A percentile compares a stretch with the other conserved stretches of the same genome.
These are phyloP conservation scores for Symphodus melops DNA, from an alignment of 2,113 vertebrate species.

Conservation along the genomic window DNA sequence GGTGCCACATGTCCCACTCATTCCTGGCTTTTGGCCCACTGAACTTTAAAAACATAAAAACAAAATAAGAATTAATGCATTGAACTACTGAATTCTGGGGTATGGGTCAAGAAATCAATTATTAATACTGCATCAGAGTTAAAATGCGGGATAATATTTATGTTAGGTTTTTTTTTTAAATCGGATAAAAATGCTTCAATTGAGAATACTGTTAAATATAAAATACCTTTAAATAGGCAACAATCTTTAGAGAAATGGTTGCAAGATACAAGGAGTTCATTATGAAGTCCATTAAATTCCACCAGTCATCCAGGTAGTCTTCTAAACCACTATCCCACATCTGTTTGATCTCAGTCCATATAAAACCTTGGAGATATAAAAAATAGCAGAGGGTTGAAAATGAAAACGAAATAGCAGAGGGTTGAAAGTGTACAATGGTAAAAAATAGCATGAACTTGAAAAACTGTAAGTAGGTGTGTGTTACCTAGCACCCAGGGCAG, in stretches of 20 bases:
- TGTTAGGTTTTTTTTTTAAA: neutral
- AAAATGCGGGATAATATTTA: neutral
- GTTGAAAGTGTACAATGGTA: neutral
- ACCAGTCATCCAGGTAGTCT: slow-evolving; percentile 98
- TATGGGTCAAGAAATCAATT: neutral
- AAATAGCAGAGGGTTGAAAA: neutral
- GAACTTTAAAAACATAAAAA: slow-evolving; percentile 85
- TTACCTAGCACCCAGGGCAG: slow-evolving; percentile 98
- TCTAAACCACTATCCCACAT: slow-evolving; percentile 98
- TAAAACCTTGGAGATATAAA: slow-evolving; percentile 88
- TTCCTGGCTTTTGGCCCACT: slow-evolving; percentile 80
- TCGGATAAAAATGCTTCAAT: neutral
- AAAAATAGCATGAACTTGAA: neutral
- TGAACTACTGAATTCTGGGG: too few relatives aligned
- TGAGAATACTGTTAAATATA: neutral
- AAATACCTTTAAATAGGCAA: slow-evolving; percentile 93
- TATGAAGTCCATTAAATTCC: slow-evolving; percentile 99
- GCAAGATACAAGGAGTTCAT: slow-evolving; percentile 98
- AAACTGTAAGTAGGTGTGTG: neutral
- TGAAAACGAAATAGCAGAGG: slow-evolving; percentile 3
- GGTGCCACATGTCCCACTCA: slow-evolving; percentile 96
- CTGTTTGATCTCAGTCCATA: slow-evolving; percentile 99
- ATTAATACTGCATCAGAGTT: neutral
- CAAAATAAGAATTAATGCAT: neutral
- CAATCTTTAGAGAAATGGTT: slow-evolving; percentile 96